These are phyloP conservation scores for Vulpes lagopus DNA, from an alignment of 2,113 vertebrate species.

Conservation along the genomic window DNA sequence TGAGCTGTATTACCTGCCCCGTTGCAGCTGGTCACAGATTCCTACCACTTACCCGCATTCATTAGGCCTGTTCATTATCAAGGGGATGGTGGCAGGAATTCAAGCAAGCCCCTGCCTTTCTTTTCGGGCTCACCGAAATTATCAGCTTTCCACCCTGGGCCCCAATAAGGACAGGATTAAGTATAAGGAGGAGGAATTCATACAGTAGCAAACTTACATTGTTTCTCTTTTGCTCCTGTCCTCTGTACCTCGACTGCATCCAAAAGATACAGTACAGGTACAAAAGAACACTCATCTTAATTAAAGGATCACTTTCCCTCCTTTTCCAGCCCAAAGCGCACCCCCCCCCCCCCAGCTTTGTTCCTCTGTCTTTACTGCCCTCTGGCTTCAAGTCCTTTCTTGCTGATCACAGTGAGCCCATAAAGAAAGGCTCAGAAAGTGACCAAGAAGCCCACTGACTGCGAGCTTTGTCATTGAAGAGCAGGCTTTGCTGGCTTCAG, in stretches of 20 bases:
- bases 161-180: constrained; percentile 89
- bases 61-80: constrained; percentile 98
- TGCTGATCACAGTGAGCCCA: constrained; percentile 67
- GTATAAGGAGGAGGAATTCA: constrained; percentile 86
- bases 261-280: constrained; percentile 83
- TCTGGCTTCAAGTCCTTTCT: constrained; percentile 55
- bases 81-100: constrained; percentile 96
- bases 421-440: constrained; percentile 65
- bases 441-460: constrained; percentile 73
- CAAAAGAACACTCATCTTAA: constrained; percentile 84
- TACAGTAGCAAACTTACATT: constrained; percentile 89
- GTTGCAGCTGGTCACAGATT: constrained; percentile 95
- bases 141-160: constrained; percentile 89
- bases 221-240: constrained; percentile 84
- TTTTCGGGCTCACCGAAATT: constrained; percentile 91
- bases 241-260: constrained; percentile 80
- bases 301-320: constrained; percentile 81
- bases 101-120: constrained; percentile 92
- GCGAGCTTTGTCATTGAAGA: constrained; percentile 78
- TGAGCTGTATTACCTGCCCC: constrained; percentile 98
- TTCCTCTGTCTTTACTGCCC: constrained; percentile 72
- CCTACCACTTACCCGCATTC: constrained; percentile 94
- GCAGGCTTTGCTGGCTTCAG: constrained; percentile 63
- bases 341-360: constrained; percentile 77
- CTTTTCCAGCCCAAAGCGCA: constrained; percentile 70